A percentile compares a stretch with the other conserved stretches of the same genome.
Evolutionary conservation across 2,797 vertebrate genomes (phyloP).

Genomic region (Pangasius sanitwongsei): DNA sequence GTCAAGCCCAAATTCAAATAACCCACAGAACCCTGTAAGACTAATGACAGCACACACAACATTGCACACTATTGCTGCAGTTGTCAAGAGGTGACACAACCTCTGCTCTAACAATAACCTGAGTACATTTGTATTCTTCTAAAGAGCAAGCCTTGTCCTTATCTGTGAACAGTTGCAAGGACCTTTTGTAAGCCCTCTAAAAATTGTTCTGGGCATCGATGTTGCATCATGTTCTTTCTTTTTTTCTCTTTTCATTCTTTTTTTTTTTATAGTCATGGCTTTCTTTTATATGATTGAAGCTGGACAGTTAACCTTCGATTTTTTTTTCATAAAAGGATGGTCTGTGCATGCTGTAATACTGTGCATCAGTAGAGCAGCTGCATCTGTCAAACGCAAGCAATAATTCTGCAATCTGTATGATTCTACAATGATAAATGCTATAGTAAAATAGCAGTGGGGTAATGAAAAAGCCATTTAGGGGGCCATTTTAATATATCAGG

Average conservation of each 20-base stretch:
- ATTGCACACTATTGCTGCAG: slow-evolving; percentile 14
- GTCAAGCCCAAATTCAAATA: slow-evolving; percentile 42
- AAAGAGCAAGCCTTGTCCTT: slow-evolving; percentile 17
- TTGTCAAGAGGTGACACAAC: slow-evolving; percentile 24
- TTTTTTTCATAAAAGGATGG: slow-evolving; percentile 19
- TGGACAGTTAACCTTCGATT: slow-evolving; percentile 20
- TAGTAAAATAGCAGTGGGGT: slow-evolving; percentile 33
- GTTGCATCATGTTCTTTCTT: slow-evolving; percentile 2
- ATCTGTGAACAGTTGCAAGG: slow-evolving; percentile 23
- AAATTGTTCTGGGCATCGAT: slow-evolving; percentile 2
- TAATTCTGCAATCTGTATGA: slow-evolving; percentile 19
- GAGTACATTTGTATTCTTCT: slow-evolving; percentile 23
- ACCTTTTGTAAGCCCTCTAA: slow-evolving; percentile 18
- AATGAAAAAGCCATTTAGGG: slow-evolving; percentile 48
- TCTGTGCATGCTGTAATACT: slow-evolving; percentile 37
- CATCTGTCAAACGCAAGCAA: not conserved
- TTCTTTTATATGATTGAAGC: not conserved
- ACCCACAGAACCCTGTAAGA: slow-evolving; percentile 22
- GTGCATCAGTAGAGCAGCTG: not conserved
- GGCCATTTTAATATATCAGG: slow-evolving; percentile 48
- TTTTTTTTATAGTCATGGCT: not conserved
- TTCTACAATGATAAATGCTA: slow-evolving; percentile 36
- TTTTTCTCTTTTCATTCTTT: slow-evolving; percentile 1
- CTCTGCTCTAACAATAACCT: slow-evolving; percentile 30
- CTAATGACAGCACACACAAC: slow-evolving; percentile 28